Evolutionary conservation across 2,888 invertebrate genomes (phyloP).

Genomic region (Chironomus riparius): DNA sequence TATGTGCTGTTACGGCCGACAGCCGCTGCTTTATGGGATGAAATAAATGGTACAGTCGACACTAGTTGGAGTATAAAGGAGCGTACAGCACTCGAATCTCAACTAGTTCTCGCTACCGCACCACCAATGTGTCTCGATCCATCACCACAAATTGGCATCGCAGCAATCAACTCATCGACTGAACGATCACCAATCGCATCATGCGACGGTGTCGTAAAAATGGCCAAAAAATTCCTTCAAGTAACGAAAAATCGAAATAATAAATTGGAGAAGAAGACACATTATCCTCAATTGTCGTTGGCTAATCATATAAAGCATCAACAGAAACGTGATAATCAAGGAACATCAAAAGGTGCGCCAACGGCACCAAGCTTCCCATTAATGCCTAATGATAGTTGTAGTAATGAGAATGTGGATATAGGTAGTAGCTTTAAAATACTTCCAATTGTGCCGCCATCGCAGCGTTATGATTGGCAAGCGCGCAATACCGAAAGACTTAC

Average conservation of each 20-base stretch:
- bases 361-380: neutral
- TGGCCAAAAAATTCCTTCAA: slow-evolving; percentile 50
- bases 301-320: neutral
- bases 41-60: slow-evolving; percentile 2
- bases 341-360: neutral
- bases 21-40: slow-evolving; percentile 9
- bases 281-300: slow-evolving; percentile 7
- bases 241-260: slow-evolving; percentile 29
- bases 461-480: slow-evolving; percentile 11
- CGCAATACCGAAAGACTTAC: slow-evolving; percentile 16
- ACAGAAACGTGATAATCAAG: neutral
- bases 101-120: slow-evolving; percentile 73
- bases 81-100: slow-evolving; percentile 68
- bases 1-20: slow-evolving; percentile 75
- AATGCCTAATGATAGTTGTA: neutral
- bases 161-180: slow-evolving; percentile 48
- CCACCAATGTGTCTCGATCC: slow-evolving; percentile 86
- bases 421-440: neutral
- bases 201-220: slow-evolving; percentile 43
- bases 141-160: slow-evolving; percentile 61
- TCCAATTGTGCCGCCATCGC: neutral
- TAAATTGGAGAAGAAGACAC: slow-evolving; percentile 13
- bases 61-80: slow-evolving; percentile 47
- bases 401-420: neutral
- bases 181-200: slow-evolving; percentile 33